Base-by-base conservation (phyloP, 2,113 vertebrate species). In the Cervus canadensis region DNA sequence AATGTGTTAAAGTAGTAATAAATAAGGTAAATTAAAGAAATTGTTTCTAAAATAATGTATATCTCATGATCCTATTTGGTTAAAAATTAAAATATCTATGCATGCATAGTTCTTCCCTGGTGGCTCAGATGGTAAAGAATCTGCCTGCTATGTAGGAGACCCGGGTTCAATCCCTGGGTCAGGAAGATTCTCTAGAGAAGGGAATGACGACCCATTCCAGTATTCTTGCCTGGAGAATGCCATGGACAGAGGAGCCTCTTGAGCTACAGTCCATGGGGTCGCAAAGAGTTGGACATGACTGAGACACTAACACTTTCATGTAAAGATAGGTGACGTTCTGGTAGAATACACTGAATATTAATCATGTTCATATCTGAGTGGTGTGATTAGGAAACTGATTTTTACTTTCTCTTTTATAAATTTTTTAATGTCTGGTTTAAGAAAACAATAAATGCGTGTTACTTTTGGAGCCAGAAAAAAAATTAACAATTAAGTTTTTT, bases 11-110 rank as follows among this genome's bases (percentile, higher is more conserved):
- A 91, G 25, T 25, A 74, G 30, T 45, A 36, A 82, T 48, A 64
- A 91, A n/a, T 59, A 90, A 93, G 57, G 48, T 94, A 97, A 89
- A 76, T 50, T 96, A 62, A 43, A 95, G 54, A 59, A 97, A 90
- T 4, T 43, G 1, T 81, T 71, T 85, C 33, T 76, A 52, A 94
- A 79, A 19, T 94, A 7, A 50, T 52, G 74, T 33, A 6, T 79
- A 59, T 52, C 81, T 60, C 43, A 81, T 56, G 8, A 64, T 30
- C 15, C 26, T 16, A 95, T 23, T 91, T 95, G 89, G 48, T 96
- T 88, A 81, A 89, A 96, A 94, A 81, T 23, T 23, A 76, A 81
- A 62, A 48, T 26, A 30, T 57, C 21, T 60, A 5, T 56, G 19
- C 15, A 52, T 17, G 23, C 59, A 36, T 25, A 45, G 13, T 78